A percentile compares a stretch with the other conserved stretches of the same genome.
phyloP scores from a whole-genome alignment of 1,140 invertebrate genomes.

The Cydia strobilella region DNA sequence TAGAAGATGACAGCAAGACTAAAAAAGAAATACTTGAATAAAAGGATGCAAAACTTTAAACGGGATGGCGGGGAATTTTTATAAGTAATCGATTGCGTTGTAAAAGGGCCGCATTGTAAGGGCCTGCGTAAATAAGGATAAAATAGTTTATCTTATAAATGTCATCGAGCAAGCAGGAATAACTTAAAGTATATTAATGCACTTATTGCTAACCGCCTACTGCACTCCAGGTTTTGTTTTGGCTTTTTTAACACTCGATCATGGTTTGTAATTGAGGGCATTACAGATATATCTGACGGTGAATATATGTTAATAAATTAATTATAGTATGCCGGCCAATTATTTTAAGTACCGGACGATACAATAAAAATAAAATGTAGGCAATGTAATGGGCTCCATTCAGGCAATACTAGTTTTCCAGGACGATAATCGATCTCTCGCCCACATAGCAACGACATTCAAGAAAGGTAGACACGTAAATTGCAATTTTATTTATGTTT shows the following conservation, averaged over 20 bases:
- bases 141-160: constrained; percentile 15
- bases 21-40: background rate
- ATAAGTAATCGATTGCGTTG: background rate
- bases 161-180: constrained; percentile 4
- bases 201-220: background rate
- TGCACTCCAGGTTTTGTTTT: background rate
- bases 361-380: constrained; percentile 15
- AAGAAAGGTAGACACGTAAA: background rate
- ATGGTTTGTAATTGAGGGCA: constrained; percentile 3
- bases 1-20: background rate
- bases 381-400: background rate
- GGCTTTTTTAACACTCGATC: constrained; percentile 2
- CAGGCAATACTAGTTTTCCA: constrained; percentile 1
- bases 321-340: background rate
- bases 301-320: constrained; percentile 14
- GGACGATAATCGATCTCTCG: background rate
- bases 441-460: background rate
- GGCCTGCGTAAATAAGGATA: background rate
- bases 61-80: background rate
- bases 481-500: constrained; percentile 7
- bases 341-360: background rate
- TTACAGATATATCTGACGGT: background rate
- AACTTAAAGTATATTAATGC: too few species aligned
- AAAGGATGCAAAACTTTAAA: background rate
- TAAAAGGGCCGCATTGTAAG: background rate